Evolutionary conservation across 2,888 invertebrate genomes (phyloP).

Genomic region (Pollenia amentaria): DNA sequence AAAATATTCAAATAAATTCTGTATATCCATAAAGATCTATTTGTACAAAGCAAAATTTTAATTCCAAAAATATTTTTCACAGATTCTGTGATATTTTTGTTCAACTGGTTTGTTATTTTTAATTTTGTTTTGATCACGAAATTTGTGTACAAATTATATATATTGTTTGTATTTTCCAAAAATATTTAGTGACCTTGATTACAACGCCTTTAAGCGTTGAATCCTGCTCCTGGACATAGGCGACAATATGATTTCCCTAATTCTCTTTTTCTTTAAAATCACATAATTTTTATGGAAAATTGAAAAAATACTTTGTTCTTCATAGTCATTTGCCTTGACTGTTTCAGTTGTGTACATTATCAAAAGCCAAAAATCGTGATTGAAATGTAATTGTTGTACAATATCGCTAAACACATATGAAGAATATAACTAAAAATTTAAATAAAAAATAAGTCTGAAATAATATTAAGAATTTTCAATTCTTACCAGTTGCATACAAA

Average conservation of each 20-base stretch:
- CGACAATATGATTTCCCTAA: neutral
- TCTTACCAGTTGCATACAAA: constrained; percentile 19
- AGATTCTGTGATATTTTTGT: no score
- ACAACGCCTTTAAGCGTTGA: constrained; percentile 29
- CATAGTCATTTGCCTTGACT: neutral
- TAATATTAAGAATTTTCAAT: neutral
- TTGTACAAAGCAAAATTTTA: no score
- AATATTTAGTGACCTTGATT: constrained; percentile 14
- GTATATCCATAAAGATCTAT: no score
- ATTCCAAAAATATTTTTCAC: no score
- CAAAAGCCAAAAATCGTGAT: constrained; percentile 47
- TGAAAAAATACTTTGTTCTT: constrained; percentile 18
- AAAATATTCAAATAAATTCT: no score
- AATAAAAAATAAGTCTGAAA: neutral
- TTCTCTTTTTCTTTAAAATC: constrained; percentile 22
- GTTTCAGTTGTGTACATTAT: constrained; percentile 10
- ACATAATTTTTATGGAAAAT: constrained; percentile 46
- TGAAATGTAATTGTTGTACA: constrained; percentile 27
- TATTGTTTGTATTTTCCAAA: no score
- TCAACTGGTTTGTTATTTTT: no score
- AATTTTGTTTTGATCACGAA: no score
- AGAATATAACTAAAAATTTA: constrained; percentile 6
- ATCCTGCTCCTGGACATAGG: constrained; percentile 19
- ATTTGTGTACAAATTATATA: no score
- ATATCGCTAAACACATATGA: constrained; percentile 3